Base-by-base conservation (phyloP, 2,797 vertebrate species). In the Oreortyx pictus region DNA sequence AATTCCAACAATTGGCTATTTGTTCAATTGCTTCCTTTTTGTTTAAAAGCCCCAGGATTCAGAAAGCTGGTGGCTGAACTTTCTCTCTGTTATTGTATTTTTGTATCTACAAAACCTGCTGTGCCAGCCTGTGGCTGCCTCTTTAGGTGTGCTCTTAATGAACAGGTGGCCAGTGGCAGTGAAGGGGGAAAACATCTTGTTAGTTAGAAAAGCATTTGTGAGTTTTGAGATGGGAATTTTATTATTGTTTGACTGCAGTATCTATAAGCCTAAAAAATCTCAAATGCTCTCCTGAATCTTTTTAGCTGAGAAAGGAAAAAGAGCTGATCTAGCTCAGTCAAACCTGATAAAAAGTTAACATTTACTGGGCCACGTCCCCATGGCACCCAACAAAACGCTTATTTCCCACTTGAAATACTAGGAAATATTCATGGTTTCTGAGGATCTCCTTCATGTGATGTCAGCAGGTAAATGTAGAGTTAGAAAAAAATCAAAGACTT, bases 21-120 rank as follows among this genome's bases (percentile, higher is more conserved):
- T 90, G 79, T 31, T 47, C 84, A 88, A 56, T 85, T 78, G 59
- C 47, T 89, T 94, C 44, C 37, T 90, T 80, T 87, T 92, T 74
- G 61, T 80, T 96, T 92, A 88, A 64, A 75, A 88, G 44, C 59
- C 68, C 59, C 11, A 23, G 35, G 50, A 89, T 72, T 2, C 0
- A 0, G 43, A 80, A 92, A 92, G 62, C 43, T 75, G 35, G 81
- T 75, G 50, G 44, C 83, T 92, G 79, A 46, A 72, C 65, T 85
- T 89, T 89, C 72, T 72, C 70, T 83, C 57, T 91, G 9, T 47
- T 65, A 49, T 37, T 90, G 25, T 71, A 35, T 88, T 88, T 94
- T 49, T 41, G n/a, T 41, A 41, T n/a, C 79, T 72, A 23, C n/a
- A 49, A 82, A 72, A 46, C 49, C 76, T 18, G 41, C 67, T 76